Conservation (phyloP, 2,888 invertebrate genomes). For the Lamproptera curius region DNA sequence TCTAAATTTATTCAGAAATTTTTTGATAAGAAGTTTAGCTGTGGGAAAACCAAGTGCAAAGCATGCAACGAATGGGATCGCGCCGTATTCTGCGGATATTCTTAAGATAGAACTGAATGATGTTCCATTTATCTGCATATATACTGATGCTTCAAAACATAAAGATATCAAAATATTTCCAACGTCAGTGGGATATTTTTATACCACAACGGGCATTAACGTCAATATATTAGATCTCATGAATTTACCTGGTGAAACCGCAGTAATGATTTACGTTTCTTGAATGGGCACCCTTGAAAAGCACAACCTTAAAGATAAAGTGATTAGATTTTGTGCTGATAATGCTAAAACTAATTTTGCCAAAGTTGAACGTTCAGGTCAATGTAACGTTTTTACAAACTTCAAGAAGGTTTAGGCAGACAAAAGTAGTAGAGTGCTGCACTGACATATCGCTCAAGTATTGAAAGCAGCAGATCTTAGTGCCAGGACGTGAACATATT, state of each 20-base stretch:
- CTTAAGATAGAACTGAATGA: constrained; percentile 2
- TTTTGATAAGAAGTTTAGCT: constrained; percentile 22
- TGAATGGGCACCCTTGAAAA: not conserved
- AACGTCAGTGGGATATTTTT: constrained; percentile 5
- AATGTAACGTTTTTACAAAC: constrained; percentile 1
- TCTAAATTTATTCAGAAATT: constrained; percentile 17
- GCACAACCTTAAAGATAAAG: constrained; percentile 7
- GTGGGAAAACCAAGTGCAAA: constrained; percentile 19
- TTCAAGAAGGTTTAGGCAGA: constrained; percentile 1
- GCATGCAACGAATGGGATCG: constrained; percentile 19
- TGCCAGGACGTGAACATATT: not conserved
- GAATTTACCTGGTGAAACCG: not conserved
- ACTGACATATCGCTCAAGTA: constrained; percentile 1
- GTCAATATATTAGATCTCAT: not conserved
- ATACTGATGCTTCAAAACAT: constrained; percentile 19
- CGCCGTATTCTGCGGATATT: constrained; percentile 11
- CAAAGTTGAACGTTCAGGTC: no score
- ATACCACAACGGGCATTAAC: not conserved
- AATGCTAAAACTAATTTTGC: not conserved
- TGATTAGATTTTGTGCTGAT: not conserved
- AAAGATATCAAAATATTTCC: constrained; percentile 20
- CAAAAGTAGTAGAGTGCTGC: constrained; percentile 3
- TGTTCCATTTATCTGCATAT: not conserved
- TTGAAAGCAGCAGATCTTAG: not conserved
- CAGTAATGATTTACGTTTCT: not conserved